Conservation (phyloP, 2,888 invertebrate species). For the Spialia ferax region DNA sequence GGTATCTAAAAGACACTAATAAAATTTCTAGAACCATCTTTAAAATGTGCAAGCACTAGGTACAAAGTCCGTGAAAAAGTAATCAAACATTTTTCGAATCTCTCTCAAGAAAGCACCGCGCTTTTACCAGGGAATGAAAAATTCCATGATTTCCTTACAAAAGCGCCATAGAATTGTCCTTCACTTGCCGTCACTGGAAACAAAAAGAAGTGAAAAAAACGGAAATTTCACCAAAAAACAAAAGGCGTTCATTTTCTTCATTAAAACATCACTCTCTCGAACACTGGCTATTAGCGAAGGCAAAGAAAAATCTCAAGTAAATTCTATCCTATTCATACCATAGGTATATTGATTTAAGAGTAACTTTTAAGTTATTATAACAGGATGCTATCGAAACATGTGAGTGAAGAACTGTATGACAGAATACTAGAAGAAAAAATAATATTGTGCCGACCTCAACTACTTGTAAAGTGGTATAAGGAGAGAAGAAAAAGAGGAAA, state of each 20-base stretch:
- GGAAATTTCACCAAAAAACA: conserved; percentile 29
- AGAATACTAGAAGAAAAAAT: too few relatives aligned
- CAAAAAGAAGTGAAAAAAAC: conserved; percentile 18
- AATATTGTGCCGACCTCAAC: too few relatives aligned
- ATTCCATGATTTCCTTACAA: conserved; percentile 31
- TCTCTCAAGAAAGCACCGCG: conserved; percentile 8
- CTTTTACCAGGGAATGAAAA: conserved; percentile 25
- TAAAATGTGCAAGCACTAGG: not conserved
- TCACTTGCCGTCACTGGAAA: conserved; percentile 21
- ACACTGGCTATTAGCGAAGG: not conserved
- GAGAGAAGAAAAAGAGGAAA: too few relatives aligned
- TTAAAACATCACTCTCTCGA: conserved; percentile 1
- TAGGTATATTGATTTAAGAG: too few relatives aligned
- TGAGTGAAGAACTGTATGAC: too few relatives aligned
- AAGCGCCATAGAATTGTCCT: conserved; percentile 28
- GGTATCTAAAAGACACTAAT: not conserved
- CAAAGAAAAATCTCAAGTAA: too few relatives aligned
- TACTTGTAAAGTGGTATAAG: too few relatives aligned
- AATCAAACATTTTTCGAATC: conserved; percentile 17
- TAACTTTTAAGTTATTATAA: too few relatives aligned
- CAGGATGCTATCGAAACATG: too few relatives aligned
- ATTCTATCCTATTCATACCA: too few relatives aligned
- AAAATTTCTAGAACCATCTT: not conserved
- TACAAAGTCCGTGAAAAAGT: not conserved
- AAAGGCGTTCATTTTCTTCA: conserved; percentile 31